Evolutionary conservation across 1,140 invertebrate genomes (phyloP).

Genomic region (Araneus ventricosus): DNA sequence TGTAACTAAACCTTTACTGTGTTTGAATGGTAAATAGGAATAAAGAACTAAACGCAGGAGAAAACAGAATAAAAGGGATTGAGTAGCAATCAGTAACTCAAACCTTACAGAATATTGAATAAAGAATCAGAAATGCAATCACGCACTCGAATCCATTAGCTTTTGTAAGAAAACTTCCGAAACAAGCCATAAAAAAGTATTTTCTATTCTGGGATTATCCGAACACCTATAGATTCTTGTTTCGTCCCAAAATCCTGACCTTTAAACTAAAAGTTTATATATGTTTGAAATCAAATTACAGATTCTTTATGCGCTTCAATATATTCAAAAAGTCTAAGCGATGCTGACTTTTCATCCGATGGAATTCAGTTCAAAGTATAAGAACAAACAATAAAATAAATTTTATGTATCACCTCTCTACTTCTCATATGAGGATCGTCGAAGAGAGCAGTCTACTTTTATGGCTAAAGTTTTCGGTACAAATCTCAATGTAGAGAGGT

Average conservation of each 20-base stretch:
- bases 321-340: conserved; percentile 49
- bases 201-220: background rate
- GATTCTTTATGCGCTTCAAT: conserved; percentile 37
- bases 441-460: conserved; percentile 52
- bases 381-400: conserved; percentile 49
- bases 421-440: conserved; percentile 35
- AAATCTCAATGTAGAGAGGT: conserved; percentile 47
- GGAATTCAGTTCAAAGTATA: conserved; percentile 51
- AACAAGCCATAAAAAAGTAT: background rate
- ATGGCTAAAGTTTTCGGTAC: conserved; percentile 36
- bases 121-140: no score
- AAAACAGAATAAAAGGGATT: no score
- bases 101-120: no score
- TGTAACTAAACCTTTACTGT: no score
- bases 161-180: background rate
- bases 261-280: conserved; percentile 46
- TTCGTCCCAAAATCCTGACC: background rate
- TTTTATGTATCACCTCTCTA: conserved; percentile 46
- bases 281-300: conserved; percentile 51
- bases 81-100: no score
- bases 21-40: no score
- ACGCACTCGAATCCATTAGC: background rate
- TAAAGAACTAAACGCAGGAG: no score
- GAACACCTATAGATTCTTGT: background rate
- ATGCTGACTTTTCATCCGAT: conserved; percentile 29